Conservation (phyloP, 2,113 vertebrate genomes). For the Willisornis vidua region DNA sequence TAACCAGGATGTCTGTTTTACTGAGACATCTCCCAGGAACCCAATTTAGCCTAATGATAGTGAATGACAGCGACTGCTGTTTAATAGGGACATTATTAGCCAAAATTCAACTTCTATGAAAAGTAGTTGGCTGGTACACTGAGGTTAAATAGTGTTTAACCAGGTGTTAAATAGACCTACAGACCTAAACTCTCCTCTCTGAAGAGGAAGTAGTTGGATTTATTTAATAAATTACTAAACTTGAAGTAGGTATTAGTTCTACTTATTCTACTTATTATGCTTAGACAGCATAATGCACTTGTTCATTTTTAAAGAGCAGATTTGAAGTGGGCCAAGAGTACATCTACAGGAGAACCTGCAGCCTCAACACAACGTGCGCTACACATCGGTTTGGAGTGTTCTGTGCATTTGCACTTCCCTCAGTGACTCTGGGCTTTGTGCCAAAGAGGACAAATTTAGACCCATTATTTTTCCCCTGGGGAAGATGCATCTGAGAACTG, state of each 20-base stretch:
- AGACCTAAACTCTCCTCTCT: not conserved
- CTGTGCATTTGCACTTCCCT: not conserved
- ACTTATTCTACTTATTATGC: not conserved
- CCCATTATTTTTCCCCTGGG: accelerated
- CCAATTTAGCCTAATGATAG: constrained; percentile 48
- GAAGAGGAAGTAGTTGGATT: not conserved
- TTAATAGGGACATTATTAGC: constrained; percentile 56
- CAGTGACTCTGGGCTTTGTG: accelerated
- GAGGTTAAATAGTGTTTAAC: constrained; percentile 56
- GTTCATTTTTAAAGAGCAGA: not conserved
- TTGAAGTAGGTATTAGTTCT: not conserved
- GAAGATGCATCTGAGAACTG: not conserved
- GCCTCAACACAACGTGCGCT: not conserved
- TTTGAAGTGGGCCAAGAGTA: not conserved
- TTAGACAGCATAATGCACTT: not conserved
- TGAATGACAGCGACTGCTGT: constrained; percentile 40
- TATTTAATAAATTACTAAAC: not conserved
- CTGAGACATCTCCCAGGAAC: constrained; percentile 52
- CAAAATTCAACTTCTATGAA: constrained; percentile 15
- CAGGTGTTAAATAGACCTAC: constrained; percentile 45
- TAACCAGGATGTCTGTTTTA: constrained; percentile 17
- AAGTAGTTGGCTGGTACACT: not conserved
- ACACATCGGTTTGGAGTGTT: not conserved
- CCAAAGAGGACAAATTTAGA: not conserved
- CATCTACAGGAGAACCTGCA: not conserved